These are phyloP conservation scores for Malurus melanocephalus DNA, from an alignment of 2,113 vertebrate genomes.

Conservation along the genomic window DNA sequence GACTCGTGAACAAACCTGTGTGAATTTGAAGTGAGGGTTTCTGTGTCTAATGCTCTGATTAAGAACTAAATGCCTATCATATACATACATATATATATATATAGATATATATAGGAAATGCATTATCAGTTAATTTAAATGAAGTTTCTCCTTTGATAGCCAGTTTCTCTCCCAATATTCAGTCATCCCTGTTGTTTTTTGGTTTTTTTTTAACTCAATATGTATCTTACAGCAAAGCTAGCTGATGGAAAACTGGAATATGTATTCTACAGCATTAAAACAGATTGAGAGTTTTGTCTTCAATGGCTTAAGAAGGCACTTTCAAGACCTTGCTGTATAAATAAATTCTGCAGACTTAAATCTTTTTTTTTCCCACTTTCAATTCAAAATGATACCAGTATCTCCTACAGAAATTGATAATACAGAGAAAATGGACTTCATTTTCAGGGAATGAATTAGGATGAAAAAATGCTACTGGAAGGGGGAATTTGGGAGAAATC, in stretches of 20 bases:
- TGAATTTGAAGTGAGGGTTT: neutral
- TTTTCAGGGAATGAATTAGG: conserved; percentile 7
- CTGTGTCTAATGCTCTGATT: neutral
- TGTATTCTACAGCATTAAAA: neutral
- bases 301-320: neutral
- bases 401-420: conserved; percentile 41
- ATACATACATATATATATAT: neutral
- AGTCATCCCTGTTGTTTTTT: neutral
- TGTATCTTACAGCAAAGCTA: neutral
- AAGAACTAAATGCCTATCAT: neutral
- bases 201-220: neutral
- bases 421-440: conserved; percentile 1
- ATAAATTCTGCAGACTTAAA: conserved; percentile 12
- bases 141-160: neutral
- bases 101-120: neutral
- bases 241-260: neutral
- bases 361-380: neutral
- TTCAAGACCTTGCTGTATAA: conserved; percentile 9
- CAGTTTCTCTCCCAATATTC: neutral
- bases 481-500: conserved; percentile 31
- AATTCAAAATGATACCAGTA: conserved; percentile 21
- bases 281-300: conserved; percentile 7
- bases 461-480: conserved; percentile 26
- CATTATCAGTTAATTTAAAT: neutral
- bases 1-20: neutral